These are phyloP conservation scores for Goniozus legneri DNA, from an alignment of 1,140 invertebrate species.

Conservation along the genomic window DNA sequence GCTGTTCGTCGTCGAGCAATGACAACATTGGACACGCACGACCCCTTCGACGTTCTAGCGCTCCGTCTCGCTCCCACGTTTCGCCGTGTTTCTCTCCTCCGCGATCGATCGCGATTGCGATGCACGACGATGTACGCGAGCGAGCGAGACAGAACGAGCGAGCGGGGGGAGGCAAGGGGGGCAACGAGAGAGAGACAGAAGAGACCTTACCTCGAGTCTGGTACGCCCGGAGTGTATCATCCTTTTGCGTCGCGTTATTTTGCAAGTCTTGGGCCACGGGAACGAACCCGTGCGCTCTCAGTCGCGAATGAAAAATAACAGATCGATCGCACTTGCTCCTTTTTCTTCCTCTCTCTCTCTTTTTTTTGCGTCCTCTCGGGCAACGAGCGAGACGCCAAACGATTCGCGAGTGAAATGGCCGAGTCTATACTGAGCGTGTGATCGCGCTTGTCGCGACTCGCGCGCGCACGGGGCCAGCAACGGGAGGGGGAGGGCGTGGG, in stretches of 20 bases:
- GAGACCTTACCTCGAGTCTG: conserved; percentile 52
- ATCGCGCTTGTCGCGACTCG: conserved; percentile 14
- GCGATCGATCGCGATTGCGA: conserved; percentile 19
- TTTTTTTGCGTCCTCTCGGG: no score
- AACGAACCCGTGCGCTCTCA: conserved; percentile 44
- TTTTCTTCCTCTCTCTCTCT: no score
- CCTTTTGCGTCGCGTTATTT: conserved; percentile 57
- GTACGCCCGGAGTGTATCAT: conserved; percentile 56
- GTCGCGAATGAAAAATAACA: conserved; percentile 25
- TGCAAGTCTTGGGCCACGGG: conserved; percentile 51
- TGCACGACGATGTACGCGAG: conserved; percentile 15
- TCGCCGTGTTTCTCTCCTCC: conserved; percentile 6
- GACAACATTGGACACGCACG: conserved; percentile 48
- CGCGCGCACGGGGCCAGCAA: conserved; percentile 19
- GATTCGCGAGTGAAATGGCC: conserved; percentile 50
- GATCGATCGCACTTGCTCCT: no score
- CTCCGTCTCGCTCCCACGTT: neutral
- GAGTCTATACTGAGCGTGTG: conserved; percentile 46
- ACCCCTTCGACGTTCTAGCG: conserved; percentile 21
- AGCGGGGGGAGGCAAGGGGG: neutral
- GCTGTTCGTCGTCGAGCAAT: conserved; percentile 50
- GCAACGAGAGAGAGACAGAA: no score
- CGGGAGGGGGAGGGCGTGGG: conserved; percentile 17
- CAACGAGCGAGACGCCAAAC: conserved; percentile 31
- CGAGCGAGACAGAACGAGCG: neutral